A percentile compares a stretch with the other conserved stretches of the same genome.
phyloP scores from a whole-genome alignment of 2,888 invertebrate species.

The Drosophila infuscata region DNA sequence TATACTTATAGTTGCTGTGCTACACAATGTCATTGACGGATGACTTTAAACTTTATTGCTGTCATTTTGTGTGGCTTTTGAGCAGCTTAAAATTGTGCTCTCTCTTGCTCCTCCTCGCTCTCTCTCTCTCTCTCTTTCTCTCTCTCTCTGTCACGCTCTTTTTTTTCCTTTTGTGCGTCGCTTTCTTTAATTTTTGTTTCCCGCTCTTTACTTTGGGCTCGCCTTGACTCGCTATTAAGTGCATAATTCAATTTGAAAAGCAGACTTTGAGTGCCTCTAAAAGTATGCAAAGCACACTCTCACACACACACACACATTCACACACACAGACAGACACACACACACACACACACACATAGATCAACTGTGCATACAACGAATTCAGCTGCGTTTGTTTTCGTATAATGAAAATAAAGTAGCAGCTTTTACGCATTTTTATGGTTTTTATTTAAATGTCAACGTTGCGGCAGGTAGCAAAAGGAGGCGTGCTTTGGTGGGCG shows the following conservation, averaged over 20 bases:
- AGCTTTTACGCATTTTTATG: constrained; percentile 78
- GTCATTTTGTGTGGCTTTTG: constrained; percentile 11
- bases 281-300: constrained; percentile 70
- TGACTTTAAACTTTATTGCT: constrained; percentile 16
- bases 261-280: constrained; percentile 65
- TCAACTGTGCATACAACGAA: constrained; percentile 51
- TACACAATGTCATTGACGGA: background rate
- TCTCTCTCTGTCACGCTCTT: background rate
- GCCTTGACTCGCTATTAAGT: constrained; percentile 57
- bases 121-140: background rate
- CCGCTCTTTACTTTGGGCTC: background rate
- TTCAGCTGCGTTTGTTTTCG: constrained; percentile 25
- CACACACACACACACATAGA: constrained; percentile 46
- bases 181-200: background rate
- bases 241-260: constrained; percentile 74
- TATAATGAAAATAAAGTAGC: constrained; percentile 78
- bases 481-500: background rate
- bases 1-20: background rate
- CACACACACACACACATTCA: constrained; percentile 1
- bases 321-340: constrained; percentile 4
- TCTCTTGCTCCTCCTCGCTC: background rate
- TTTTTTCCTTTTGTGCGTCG: background rate
- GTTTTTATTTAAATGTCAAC: constrained; percentile 72
- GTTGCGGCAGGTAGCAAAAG: constrained; percentile 20
- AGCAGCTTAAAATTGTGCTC: constrained; percentile 5